Conservation (phyloP, 2,888 invertebrate genomes). For the Tridacna crocea region DNA sequence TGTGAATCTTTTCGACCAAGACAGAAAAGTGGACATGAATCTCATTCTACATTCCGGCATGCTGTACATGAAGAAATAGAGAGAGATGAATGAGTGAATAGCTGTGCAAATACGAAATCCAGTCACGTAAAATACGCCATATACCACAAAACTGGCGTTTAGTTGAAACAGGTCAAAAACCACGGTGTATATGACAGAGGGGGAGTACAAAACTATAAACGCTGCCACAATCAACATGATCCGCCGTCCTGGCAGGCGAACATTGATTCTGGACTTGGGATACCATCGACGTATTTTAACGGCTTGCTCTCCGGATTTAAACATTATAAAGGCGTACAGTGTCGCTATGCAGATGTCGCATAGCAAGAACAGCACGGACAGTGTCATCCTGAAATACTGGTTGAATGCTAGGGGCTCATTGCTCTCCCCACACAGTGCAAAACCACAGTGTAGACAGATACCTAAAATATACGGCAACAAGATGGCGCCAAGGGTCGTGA, state of each 20-base stretch:
- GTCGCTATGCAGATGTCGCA: conserved; percentile 3
- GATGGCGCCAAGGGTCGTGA: background rate
- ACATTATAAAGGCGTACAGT: background rate
- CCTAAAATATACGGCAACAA: conserved; percentile 4
- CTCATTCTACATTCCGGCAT: conserved; percentile 19
- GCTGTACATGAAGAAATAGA: conserved; percentile 13
- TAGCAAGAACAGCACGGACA: background rate
- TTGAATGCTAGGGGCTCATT: background rate
- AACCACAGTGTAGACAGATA: conserved; percentile 1
- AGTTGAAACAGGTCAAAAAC: conserved; percentile 6
- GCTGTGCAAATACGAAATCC: conserved; percentile 11
- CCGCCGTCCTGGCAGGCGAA: conserved; percentile 5
- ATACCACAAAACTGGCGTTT: background rate
- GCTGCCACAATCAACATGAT: conserved; percentile 12
- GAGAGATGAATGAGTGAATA: conserved; percentile 7
- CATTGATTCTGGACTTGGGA: background rate
- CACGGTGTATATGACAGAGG: background rate
- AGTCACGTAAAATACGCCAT: background rate
- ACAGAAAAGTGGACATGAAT: conserved; percentile 5
- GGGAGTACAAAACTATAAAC: conserved; percentile 5
- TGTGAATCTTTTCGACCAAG: conserved; percentile 2
- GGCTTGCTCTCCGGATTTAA: background rate
- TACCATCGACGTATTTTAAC: background rate
- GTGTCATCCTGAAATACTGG: conserved; percentile 2
- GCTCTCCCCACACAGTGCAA: background rate